Conservation (phyloP, 2,113 vertebrate species). For the Muscicapa adusta region DNA sequence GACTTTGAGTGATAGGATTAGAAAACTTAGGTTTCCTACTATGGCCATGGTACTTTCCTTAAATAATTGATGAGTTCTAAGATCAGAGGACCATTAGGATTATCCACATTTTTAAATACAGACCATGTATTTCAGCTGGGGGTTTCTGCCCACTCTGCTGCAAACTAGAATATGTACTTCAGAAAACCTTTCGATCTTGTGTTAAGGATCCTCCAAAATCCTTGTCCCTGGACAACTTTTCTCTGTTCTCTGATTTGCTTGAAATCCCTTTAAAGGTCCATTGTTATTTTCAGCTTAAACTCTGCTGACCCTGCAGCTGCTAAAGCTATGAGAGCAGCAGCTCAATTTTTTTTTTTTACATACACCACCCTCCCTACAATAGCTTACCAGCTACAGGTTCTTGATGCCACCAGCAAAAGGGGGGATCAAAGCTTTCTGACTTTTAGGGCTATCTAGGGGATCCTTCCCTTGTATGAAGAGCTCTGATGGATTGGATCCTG, state of each 20-base stretch:
- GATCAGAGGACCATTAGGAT: slow-evolving; percentile 21
- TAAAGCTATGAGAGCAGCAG: background rate
- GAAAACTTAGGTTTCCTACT: background rate
- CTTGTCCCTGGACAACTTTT: background rate
- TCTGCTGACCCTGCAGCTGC: background rate
- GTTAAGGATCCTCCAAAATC: background rate
- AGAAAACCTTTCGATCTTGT: background rate
- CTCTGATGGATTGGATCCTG: background rate
- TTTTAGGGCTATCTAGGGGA: background rate
- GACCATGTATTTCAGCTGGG: background rate
- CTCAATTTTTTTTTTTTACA: background rate
- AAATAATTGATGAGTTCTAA: slow-evolving; percentile 15
- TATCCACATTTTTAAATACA: background rate
- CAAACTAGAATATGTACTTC: background rate
- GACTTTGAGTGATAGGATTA: background rate
- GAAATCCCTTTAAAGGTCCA: background rate
- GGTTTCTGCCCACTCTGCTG: background rate
- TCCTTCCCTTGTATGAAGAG: background rate
- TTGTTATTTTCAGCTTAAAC: background rate
- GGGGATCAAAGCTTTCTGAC: background rate
- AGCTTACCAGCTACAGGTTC: background rate
- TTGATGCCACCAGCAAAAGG: background rate
- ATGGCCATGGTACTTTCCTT: background rate
- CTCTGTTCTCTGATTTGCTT: background rate
- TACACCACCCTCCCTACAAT: fast-evolving